phyloP scores from a whole-genome alignment of 53 echinoderm and acorn worm genomes.

The Luidia sarsii region DNA sequence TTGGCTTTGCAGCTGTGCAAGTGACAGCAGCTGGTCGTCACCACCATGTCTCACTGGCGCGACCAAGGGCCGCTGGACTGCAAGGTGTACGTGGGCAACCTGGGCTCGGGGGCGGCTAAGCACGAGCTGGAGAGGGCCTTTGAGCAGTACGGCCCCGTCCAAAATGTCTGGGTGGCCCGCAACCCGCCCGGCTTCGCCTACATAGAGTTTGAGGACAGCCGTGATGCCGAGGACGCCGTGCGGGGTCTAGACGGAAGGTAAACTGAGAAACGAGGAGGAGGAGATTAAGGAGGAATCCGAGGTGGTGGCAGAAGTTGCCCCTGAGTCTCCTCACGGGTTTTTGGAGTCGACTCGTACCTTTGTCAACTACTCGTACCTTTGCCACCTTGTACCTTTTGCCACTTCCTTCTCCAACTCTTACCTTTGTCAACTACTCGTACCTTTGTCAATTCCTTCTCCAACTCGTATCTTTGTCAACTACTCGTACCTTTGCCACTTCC shows the following conservation, averaged over 20 bases:
- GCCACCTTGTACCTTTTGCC: no score
- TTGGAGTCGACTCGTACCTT: no score
- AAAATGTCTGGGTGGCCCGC: conserved; percentile 62
- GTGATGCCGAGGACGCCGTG: conserved; percentile 51
- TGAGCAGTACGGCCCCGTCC: conserved; percentile 45
- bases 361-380: no score
- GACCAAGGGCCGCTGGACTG: conserved; percentile 53
- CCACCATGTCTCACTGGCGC: conserved; percentile 49
- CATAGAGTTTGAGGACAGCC: conserved; percentile 49
- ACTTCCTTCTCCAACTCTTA: no score
- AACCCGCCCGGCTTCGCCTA: conserved; percentile 64
- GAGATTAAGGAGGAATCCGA: conserved; percentile 73
- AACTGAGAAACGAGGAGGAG: conserved; percentile 60
- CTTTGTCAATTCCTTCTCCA: no score
- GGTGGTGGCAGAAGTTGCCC: no score
- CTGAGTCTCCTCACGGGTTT: no score
- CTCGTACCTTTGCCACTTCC: no score
- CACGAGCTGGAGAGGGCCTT: conserved; percentile 62
- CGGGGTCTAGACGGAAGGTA: conserved; percentile 57
- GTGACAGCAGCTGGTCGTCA: no score
- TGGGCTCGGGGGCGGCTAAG: conserved; percentile 57
- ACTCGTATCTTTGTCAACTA: no score
- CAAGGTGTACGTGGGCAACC: conserved; percentile 57
- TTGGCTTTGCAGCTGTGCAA: no score
- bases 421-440: no score